Evolutionary conservation across 2,113 vertebrate genomes (phyloP).

Genomic region (Phoenicopterus ruber): DNA sequence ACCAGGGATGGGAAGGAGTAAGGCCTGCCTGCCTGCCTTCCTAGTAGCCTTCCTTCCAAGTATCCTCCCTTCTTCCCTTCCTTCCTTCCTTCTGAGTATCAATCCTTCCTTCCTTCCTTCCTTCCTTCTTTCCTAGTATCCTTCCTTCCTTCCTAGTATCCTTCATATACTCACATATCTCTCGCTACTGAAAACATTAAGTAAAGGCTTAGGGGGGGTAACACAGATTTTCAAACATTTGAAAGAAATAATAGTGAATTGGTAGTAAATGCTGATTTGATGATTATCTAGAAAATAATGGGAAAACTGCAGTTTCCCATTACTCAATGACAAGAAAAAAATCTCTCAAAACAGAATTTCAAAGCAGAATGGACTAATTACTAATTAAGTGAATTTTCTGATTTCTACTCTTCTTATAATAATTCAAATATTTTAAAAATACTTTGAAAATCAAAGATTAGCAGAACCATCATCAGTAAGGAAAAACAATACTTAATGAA

Average conservation of each 20-base stretch:
- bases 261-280: neutral
- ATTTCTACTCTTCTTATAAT: neutral
- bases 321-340: neutral
- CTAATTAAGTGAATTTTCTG: neutral
- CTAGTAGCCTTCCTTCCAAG: no score
- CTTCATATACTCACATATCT: neutral
- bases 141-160: neutral
- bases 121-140: no score
- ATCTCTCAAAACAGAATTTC: neutral
- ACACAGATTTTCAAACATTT: neutral
- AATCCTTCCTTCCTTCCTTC: no score
- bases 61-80: no score
- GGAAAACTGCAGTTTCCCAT: neutral
- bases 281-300: neutral
- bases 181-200: neutral
- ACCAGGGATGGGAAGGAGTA: neutral
- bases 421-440: neutral
- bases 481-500: neutral
- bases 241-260: neutral
- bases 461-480: neutral
- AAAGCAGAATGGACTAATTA: neutral
- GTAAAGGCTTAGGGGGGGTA: neutral
- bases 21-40: neutral
- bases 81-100: neutral
- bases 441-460: neutral